Evolutionary conservation across 2,113 vertebrate species (phyloP).

Genomic region (Tragelaphus buxtoni): DNA sequence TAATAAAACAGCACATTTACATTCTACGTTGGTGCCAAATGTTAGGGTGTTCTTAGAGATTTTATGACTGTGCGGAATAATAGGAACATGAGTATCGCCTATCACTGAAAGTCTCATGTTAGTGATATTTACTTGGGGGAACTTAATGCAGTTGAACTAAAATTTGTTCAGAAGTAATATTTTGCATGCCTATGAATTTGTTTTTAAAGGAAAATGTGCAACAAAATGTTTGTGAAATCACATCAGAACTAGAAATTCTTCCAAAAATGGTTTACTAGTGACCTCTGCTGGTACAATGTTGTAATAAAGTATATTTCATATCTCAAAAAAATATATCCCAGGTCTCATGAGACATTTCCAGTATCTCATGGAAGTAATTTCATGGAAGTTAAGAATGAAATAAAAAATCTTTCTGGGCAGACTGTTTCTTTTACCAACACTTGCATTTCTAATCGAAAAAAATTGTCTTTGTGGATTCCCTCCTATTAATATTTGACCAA

Average conservation of each 20-base stretch:
- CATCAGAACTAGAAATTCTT: neutral
- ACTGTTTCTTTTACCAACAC: neutral
- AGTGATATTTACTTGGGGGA: neutral
- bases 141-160: neutral
- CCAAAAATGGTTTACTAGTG: constrained; percentile 64
- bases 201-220: neutral
- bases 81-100: neutral
- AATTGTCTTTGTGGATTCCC: neutral
- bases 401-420: neutral
- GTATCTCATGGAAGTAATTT: neutral
- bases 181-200: neutral
- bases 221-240: neutral
- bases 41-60: neutral
- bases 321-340: neutral
- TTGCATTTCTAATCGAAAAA: neutral
- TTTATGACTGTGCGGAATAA: neutral
- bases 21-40: neutral
- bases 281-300: constrained; percentile 77
- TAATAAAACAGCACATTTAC: neutral
- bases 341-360: neutral
- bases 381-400: neutral
- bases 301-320: constrained; percentile 31
- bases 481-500: neutral
- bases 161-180: neutral
- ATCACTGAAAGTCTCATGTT: neutral